Percentiles rank a stretch among this genome's conserved stretches.
Evolutionary conservation across 1,140 invertebrate genomes (phyloP).

Genomic region (Heliothis virescens): DNA sequence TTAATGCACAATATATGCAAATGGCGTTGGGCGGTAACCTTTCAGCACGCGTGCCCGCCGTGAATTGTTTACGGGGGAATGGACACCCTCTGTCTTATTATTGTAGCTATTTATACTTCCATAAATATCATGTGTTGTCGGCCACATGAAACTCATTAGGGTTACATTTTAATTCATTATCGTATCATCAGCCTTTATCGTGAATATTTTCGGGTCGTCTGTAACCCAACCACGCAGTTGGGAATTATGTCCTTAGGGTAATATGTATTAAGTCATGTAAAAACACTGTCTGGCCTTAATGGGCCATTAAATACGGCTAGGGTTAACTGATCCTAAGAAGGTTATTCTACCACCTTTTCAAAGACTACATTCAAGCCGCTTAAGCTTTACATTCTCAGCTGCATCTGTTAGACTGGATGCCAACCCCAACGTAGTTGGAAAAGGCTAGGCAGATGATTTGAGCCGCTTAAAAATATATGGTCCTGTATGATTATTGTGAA

Average conservation of each 20-base stretch:
- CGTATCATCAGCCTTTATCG: too few relatives aligned
- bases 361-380: too few relatives aligned
- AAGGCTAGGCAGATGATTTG: too few relatives aligned
- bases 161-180: constrained; percentile 26
- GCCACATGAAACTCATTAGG: constrained; percentile 24
- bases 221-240: neutral
- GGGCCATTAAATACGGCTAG: too few relatives aligned
- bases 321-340: too few relatives aligned
- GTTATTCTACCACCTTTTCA: neutral
- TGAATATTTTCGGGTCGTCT: neutral
- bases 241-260: too few relatives aligned
- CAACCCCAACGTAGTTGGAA: too few relatives aligned
- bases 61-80: constrained; percentile 27
- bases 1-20: constrained; percentile 33
- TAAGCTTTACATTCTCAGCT: too few relatives aligned
- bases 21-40: constrained; percentile 18
- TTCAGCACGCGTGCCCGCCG: constrained; percentile 24
- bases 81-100: constrained; percentile 34
- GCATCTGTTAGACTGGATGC: too few relatives aligned
- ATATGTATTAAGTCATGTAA: too few relatives aligned
- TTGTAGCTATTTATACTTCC: constrained; percentile 27
- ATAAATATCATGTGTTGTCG: constrained; percentile 34
- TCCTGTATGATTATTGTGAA: neutral
- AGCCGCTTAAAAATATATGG: neutral
- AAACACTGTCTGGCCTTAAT: too few relatives aligned